Percentiles rank a stretch among this genome's conserved stretches.
phyloP scores from a whole-genome alignment of 2,113 vertebrate species.

The Ovis aries region DNA sequence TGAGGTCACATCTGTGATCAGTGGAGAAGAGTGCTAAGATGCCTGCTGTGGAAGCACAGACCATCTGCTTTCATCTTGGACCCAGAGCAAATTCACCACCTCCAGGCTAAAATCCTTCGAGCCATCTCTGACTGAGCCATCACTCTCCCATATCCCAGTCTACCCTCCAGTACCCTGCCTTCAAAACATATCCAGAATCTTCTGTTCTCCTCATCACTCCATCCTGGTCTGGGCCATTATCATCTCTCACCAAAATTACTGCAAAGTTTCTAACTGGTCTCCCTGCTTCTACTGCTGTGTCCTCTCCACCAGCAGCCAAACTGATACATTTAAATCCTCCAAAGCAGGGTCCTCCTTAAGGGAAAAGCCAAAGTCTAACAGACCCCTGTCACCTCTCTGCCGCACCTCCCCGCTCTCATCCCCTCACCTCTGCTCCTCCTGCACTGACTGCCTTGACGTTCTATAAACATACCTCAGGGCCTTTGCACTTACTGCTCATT shows the following conservation, averaged over 20 bases:
- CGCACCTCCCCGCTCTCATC: neutral
- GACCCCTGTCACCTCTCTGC: neutral
- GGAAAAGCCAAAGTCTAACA: neutral
- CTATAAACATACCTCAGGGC: neutral
- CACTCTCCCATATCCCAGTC: neutral
- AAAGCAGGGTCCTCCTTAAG: neutral
- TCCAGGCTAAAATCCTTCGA: neutral
- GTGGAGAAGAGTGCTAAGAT: accelerated
- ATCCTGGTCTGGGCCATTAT: neutral
- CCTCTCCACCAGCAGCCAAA: neutral
- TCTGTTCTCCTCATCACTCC: neutral
- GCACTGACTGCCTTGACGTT: neutral
- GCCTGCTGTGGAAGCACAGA: neutral
- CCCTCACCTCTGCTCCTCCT: neutral
- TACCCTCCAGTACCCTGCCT: neutral
- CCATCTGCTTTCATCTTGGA: neutral
- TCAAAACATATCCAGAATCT: neutral
- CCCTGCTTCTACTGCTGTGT: neutral
- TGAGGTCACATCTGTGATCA: accelerated
- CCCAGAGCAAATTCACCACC: neutral
- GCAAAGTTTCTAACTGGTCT: neutral
- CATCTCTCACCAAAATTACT: neutral
- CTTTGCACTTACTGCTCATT: neutral
- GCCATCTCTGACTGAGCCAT: neutral
- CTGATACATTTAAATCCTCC: neutral